A percentile compares a stretch with the other conserved stretches of the same genome.
phyloP scores from a whole-genome alignment of 2,113 vertebrate genomes.

The Melanerpes aurifrons region DNA sequence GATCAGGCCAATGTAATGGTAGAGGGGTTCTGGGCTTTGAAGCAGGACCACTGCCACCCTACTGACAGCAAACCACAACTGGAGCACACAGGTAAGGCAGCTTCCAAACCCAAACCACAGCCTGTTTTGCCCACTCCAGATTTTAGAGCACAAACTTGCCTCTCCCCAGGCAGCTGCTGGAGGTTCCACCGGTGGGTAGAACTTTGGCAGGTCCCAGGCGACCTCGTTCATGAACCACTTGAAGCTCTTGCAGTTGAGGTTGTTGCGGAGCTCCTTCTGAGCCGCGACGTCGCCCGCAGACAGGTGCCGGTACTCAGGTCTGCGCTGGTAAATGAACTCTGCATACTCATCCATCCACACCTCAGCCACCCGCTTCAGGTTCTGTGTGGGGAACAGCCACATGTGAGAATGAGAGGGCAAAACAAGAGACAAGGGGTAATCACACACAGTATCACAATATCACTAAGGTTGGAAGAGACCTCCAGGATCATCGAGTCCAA shows the following conservation, averaged over 20 bases:
- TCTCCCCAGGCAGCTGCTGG: conserved; percentile 95
- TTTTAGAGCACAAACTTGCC: conserved; percentile 74
- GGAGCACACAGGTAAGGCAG: background rate
- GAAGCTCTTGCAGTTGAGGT: conserved; percentile 90
- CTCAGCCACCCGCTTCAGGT: conserved; percentile 95
- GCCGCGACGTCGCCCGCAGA: conserved; percentile 87
- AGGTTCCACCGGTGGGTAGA: conserved; percentile 95
- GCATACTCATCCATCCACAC: conserved; percentile 99
- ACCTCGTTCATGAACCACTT: conserved; percentile 97
- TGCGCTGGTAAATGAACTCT: conserved; percentile 93
- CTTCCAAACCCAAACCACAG: background rate
- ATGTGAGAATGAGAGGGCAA: background rate
- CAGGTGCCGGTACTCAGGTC: conserved; percentile 95
- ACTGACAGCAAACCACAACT: background rate
- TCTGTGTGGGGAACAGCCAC: conserved; percentile 76
- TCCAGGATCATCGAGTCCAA: too few species aligned
- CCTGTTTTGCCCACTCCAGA: background rate
- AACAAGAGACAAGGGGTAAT: background rate
- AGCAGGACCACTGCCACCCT: background rate
- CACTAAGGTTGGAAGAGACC: too few species aligned
- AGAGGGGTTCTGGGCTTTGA: background rate
- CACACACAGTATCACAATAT: too few species aligned
- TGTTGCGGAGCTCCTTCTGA: conserved; percentile 90
- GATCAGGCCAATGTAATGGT: background rate
- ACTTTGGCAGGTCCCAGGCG: conserved; percentile 95